Percentiles rank a stretch among this genome's conserved stretches.
Conservation (phyloP, 2,113 vertebrate genomes). For the Mobula birostris region DNA sequence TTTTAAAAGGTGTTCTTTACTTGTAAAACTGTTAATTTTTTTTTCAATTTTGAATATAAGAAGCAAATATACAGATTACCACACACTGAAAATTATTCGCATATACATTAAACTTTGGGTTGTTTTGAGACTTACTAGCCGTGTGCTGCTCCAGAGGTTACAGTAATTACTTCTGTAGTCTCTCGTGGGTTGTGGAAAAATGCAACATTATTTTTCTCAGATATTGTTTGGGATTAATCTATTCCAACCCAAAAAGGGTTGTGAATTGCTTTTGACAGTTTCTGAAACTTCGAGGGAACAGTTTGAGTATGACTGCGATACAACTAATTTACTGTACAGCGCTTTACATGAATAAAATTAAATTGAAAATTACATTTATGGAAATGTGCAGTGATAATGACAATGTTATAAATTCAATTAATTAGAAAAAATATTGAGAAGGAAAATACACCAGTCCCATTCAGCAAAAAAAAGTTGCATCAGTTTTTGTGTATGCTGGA, state of each 20-base stretch:
- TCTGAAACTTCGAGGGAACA: conserved; percentile 1
- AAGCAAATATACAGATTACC: conserved; percentile 19
- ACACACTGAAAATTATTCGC: neutral
- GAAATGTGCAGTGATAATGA: neutral
- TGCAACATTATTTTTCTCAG: conserved; percentile 24
- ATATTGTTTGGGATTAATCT: neutral
- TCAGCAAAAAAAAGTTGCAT: neutral
- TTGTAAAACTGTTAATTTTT: neutral
- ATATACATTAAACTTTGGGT: neutral
- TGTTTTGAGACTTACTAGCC: neutral
- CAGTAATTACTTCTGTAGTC: neutral
- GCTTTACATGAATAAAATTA: neutral
- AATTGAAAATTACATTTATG: neutral
- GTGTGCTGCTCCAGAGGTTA: neutral
- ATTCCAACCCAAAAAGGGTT: neutral
- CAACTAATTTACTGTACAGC: neutral
- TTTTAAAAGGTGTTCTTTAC: neutral
- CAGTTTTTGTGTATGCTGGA: neutral
- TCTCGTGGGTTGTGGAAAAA: conserved; percentile 19
- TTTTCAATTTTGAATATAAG: neutral
- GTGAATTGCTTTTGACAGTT: neutral
- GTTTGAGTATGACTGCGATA: neutral
- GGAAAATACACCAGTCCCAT: neutral
- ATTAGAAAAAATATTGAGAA: neutral
- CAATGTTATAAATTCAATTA: conserved; percentile 8